Evolutionary conservation across 1,140 invertebrate genomes (phyloP), one percentile per base, ranked within the genome.

Genomic region (Lepidostoma basale): DNA sequence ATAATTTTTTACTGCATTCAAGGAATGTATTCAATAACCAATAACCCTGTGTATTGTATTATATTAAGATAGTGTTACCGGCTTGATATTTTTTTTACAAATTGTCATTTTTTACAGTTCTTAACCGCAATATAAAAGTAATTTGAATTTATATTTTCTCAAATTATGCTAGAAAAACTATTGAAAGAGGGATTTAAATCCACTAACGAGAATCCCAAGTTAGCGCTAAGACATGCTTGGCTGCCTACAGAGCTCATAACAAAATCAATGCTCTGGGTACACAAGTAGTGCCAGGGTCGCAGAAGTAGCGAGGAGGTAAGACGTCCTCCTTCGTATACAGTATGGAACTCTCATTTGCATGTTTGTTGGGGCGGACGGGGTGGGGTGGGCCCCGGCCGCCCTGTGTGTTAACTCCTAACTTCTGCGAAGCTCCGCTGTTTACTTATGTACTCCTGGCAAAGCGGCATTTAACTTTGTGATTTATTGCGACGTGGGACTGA

Each of bases 391-490:
- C 54, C 16, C 20, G 54, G 60, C 60, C 59, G 52, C 49, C 58
- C 66, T 16, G 58, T 33, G 58, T 60, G 56, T 62, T 62, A 49
- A 68, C 66, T 68, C 42, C 18, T 14, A 68, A 68, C 56, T 68
- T 67, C 56, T 26, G 8, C 65, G 30, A 67, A 62, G 30, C 47
- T 18, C 60, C 23, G 20, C 49, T 69, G 67, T 63, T 68, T 69
- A 69, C 67, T 58, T 49, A 60, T 47, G 58, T 52, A 47, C 67
- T 69, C 45, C 60, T n/a, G 60, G 56, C 33, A 62, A 67, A 62
- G 44, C 67, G 56, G 44, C 47, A 69, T 69, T 69, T 69, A 69
- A 69, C 60, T 69, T 69, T 26, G 67, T 69, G 60, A 69, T 69
- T 69, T 63, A 63, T 69, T 63, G 28, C 49, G 39, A 58, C 52